A percentile compares a stretch with the other conserved stretches of the same genome.
phyloP scores from a whole-genome alignment of 2,888 invertebrate species.

The Monochamus alternatus region DNA sequence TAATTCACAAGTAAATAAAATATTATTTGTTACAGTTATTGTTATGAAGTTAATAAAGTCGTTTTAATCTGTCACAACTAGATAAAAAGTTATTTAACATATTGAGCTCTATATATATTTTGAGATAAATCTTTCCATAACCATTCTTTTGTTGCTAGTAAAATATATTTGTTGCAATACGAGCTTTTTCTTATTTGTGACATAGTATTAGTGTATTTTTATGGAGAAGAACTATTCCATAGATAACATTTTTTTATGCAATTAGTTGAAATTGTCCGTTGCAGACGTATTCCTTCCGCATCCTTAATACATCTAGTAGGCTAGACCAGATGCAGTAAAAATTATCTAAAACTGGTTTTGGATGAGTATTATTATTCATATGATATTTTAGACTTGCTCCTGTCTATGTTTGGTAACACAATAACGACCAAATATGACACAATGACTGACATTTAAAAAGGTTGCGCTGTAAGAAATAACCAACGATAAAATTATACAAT shows the following conservation, averaged over 20 bases:
- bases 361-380: slow-evolving; percentile 48
- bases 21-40: too few relatives aligned
- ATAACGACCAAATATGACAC: slow-evolving; percentile 52
- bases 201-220: neutral
- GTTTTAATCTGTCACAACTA: too few relatives aligned
- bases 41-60: too few relatives aligned
- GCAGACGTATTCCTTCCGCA: neutral
- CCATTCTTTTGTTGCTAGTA: too few relatives aligned
- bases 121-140: too few relatives aligned
- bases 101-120: too few relatives aligned
- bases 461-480: slow-evolving; percentile 39
- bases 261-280: neutral
- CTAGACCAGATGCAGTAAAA: slow-evolving; percentile 16
- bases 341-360: slow-evolving; percentile 46
- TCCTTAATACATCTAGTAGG: neutral
- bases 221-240: neutral
- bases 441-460: slow-evolving; percentile 56
- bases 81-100: too few relatives aligned
- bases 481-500: slow-evolving; percentile 33
- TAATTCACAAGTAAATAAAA: too few relatives aligned
- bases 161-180: too few relatives aligned
- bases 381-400: slow-evolving; percentile 50
- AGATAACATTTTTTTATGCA: neutral
- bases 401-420: slow-evolving; percentile 50
- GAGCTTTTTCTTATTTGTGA: too few relatives aligned